Evolutionary conservation across 1,140 invertebrate genomes (phyloP).

Genomic region (Drosophila sp.): DNA sequence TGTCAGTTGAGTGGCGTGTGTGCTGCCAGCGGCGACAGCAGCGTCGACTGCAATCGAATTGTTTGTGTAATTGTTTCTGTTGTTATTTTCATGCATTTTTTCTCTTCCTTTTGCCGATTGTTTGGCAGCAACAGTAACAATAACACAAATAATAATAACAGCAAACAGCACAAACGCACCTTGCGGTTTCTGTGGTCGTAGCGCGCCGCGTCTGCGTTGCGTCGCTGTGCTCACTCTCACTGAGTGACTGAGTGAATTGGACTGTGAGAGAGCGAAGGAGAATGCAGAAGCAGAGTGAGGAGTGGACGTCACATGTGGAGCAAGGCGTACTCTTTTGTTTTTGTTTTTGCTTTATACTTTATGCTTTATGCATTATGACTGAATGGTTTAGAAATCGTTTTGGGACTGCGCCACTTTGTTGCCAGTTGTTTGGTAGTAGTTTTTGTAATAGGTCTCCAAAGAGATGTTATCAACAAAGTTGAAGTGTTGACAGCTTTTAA

Average conservation of each 20-base stretch:
- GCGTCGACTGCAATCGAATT: conserved; percentile 51
- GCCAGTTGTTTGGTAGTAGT: conserved; percentile 45
- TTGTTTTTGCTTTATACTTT: conserved; percentile 13
- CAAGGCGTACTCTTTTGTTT: conserved; percentile 13
- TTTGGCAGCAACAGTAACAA: conserved; percentile 62
- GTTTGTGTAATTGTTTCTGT: conserved; percentile 56
- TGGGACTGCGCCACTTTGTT: conserved; percentile 53
- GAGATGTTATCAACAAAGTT: conserved; percentile 47
- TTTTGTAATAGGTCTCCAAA: conserved; percentile 48
- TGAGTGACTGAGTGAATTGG: conserved; percentile 65
- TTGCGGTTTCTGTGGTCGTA: conserved; percentile 75
- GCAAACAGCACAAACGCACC: conserved; percentile 65
- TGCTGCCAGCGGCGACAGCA: conserved; percentile 46
- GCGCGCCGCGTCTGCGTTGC: conserved; percentile 28
- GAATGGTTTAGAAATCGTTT: conserved; percentile 56
- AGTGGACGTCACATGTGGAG: conserved; percentile 35
- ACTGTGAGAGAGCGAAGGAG: conserved; percentile 63
- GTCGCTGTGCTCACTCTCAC: not conserved
- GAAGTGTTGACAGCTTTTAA: conserved; percentile 43
- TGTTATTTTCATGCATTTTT: conserved; percentile 36
- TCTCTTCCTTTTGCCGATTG: conserved; percentile 45
- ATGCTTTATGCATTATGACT: conserved; percentile 49
- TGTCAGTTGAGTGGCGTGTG: conserved; percentile 59
- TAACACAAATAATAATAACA: conserved; percentile 54
- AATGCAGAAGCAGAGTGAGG: no score